Percentiles rank a stretch among this genome's conserved stretches.
These are phyloP conservation scores for Steatocranus sp. DNA, from an alignment of 2,797 vertebrate genomes.

Conservation along the genomic window DNA sequence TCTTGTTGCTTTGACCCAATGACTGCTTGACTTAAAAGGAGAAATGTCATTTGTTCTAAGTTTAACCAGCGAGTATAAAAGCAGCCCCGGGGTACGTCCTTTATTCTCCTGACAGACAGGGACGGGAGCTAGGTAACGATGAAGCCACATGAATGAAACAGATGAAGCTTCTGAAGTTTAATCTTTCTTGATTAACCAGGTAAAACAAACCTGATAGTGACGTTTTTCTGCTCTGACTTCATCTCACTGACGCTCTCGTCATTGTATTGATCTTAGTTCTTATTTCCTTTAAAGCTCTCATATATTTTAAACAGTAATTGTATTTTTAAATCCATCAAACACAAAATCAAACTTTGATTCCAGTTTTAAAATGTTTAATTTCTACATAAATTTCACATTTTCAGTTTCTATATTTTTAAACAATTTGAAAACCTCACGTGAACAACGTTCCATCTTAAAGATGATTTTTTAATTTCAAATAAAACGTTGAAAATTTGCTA, in stretches of 20 bases:
- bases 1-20: neutral
- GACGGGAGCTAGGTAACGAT: fast-evolving
- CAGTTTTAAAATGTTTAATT: neutral
- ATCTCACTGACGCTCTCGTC: neutral
- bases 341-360: neutral
- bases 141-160: neutral
- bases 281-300: neutral
- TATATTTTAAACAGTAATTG: neutral
- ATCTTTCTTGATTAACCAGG: neutral
- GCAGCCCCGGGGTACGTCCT: neutral
- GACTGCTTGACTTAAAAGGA: neutral
- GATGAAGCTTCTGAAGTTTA: neutral
- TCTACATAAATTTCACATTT: neutral
- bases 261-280: neutral
- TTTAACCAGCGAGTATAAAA: neutral
- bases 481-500: neutral
- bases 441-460: neutral
- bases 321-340: neutral
- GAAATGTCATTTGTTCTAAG: neutral
- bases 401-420: neutral
- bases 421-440: neutral
- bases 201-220: neutral
- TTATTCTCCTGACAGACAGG: neutral
- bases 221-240: neutral
- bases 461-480: neutral